Percentiles rank a stretch among this genome's conserved stretches.
These are phyloP conservation scores for Campylomormyrus numenius DNA, from an alignment of 2,113 vertebrate species.

Conservation along the genomic window DNA sequence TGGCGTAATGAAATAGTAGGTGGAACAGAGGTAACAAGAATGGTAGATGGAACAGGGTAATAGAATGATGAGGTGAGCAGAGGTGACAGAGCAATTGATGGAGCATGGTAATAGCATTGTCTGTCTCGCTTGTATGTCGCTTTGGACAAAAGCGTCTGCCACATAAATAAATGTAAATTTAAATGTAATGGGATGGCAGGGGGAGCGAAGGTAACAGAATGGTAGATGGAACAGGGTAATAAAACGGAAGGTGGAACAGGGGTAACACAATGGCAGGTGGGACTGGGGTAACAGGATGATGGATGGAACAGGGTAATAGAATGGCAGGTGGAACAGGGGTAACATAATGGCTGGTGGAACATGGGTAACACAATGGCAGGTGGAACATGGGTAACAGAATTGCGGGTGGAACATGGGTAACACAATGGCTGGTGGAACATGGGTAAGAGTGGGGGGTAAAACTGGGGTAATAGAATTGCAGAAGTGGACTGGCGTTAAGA, in stretches of 20 bases:
- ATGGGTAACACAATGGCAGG: neutral
- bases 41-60: neutral
- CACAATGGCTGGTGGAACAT: neutral
- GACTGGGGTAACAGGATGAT: neutral
- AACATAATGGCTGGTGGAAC: neutral
- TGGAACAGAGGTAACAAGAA: neutral
- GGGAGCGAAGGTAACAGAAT: neutral
- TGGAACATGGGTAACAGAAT: neutral
- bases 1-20: neutral
- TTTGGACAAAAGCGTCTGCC: neutral
- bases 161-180: neutral
- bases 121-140: neutral
- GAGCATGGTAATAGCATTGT: neutral
- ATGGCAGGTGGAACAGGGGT: neutral
- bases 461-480: neutral
- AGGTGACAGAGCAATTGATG: neutral
- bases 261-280: neutral
- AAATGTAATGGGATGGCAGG: neutral
- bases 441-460: neutral
- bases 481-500: neutral
- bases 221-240: neutral
- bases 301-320: neutral
- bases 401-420: neutral
- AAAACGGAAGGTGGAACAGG: neutral
- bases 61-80: neutral